Evolutionary conservation across 2,888 invertebrate species (phyloP).

Genomic region (Celastrina argiolus): DNA sequence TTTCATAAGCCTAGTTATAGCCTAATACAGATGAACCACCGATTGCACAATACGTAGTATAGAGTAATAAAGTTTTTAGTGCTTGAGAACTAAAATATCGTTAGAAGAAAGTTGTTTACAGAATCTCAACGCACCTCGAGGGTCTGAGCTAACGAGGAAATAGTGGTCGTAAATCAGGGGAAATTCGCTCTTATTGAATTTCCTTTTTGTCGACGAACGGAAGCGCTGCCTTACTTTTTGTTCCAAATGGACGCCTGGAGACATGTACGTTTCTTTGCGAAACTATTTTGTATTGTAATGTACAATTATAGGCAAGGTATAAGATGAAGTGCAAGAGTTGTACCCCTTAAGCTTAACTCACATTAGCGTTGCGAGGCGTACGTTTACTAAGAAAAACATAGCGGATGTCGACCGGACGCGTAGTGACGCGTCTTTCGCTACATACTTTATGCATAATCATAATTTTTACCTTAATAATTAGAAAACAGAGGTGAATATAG

Average conservation of each 20-base stretch:
- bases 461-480: too few species aligned
- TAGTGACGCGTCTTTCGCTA: too few species aligned
- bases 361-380: too few species aligned
- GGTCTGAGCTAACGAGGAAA: constrained; percentile 70
- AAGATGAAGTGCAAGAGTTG: not conserved
- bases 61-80: constrained; percentile 3
- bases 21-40: too few species aligned
- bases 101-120: constrained; percentile 49
- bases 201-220: constrained; percentile 65
- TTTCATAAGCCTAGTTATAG: too few species aligned
- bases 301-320: not conserved
- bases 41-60: too few species aligned
- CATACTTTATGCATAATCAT: too few species aligned
- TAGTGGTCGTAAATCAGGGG: constrained; percentile 75
- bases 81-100: constrained; percentile 22
- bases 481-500: too few species aligned
- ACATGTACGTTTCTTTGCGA: constrained; percentile 50
- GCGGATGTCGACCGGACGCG: too few species aligned
- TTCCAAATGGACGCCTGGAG: constrained; percentile 57
- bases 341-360: too few species aligned
- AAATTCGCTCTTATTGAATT: constrained; percentile 77
- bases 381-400: too few species aligned
- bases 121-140: constrained; percentile 63
- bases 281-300: constrained; percentile 7
- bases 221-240: constrained; percentile 64